Evolutionary conservation across 2,888 invertebrate species (phyloP).

Genomic region (Dioctria linearis): DNA sequence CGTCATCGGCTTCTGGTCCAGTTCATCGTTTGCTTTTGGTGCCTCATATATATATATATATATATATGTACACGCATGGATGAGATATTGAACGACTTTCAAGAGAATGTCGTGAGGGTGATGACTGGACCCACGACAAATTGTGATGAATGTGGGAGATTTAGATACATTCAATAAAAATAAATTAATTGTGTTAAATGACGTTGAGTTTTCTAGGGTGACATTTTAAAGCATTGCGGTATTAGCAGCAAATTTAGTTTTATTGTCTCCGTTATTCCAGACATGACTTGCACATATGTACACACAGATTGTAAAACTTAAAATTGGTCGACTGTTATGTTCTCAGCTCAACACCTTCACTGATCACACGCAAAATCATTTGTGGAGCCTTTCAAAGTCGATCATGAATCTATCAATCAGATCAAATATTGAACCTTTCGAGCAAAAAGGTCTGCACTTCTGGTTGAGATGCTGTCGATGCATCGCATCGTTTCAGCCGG

Average conservation of each 20-base stretch:
- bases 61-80: background rate
- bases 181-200: slow-evolving; percentile 47
- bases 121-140: slow-evolving; percentile 47
- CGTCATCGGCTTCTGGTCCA: slow-evolving; percentile 32
- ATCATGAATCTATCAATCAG: background rate
- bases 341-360: background rate
- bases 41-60: too few species aligned
- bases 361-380: background rate
- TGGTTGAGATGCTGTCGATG: background rate
- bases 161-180: slow-evolving; percentile 36
- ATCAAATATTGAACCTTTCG: background rate
- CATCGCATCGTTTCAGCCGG: background rate
- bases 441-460: background rate
- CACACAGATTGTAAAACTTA: background rate
- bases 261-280: background rate
- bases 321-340: background rate
- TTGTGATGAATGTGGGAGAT: slow-evolving; percentile 48
- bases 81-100: slow-evolving; percentile 36
- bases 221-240: background rate
- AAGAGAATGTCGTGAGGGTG: slow-evolving; percentile 35
- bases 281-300: slow-evolving; percentile 21
- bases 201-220: background rate
- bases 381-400: background rate
- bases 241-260: slow-evolving; percentile 20
- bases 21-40: slow-evolving; percentile 10